phyloP scores from a whole-genome alignment of 2,113 vertebrate genomes.

The Atherinomorus stipes region DNA sequence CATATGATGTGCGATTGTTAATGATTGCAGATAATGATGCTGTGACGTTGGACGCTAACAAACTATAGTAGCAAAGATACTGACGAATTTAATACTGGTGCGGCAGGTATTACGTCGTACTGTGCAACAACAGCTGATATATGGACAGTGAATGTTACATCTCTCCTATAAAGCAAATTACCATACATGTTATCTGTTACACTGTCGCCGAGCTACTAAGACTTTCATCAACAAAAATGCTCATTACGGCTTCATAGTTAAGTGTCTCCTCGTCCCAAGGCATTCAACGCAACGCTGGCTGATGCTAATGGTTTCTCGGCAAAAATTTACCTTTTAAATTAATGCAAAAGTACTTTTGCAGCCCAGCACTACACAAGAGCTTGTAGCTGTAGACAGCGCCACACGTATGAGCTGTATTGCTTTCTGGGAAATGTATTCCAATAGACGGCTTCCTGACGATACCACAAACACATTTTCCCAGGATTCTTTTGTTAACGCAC shows the following conservation, averaged over 20 bases:
- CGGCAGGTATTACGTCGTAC: neutral
- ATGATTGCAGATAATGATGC: neutral
- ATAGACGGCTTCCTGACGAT: fast-evolving
- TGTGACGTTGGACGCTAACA: neutral
- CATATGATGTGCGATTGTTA: neutral
- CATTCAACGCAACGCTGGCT: neutral
- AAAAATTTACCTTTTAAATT: neutral
- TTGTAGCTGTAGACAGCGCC: neutral
- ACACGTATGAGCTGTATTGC: neutral
- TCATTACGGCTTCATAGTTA: slow-evolving; percentile 6
- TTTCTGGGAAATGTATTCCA: slow-evolving; percentile 65
- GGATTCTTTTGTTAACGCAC: slow-evolving; percentile 9
- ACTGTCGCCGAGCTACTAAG: neutral
- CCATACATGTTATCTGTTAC: slow-evolving; percentile 12
- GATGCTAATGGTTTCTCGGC: neutral
- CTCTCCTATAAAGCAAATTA: neutral
- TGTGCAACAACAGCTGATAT: neutral
- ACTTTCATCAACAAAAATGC: neutral
- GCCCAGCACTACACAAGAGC: slow-evolving; percentile 1
- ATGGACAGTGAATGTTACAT: neutral
- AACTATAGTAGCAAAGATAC: neutral
- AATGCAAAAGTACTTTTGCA: slow-evolving; percentile 3
- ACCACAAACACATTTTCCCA: slow-evolving; percentile 61
- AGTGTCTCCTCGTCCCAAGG: neutral
- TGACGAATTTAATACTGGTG: neutral